These are phyloP conservation scores for Anoplolepis gracilipes DNA, from an alignment of 1,140 invertebrate species.

Conservation along the genomic window DNA sequence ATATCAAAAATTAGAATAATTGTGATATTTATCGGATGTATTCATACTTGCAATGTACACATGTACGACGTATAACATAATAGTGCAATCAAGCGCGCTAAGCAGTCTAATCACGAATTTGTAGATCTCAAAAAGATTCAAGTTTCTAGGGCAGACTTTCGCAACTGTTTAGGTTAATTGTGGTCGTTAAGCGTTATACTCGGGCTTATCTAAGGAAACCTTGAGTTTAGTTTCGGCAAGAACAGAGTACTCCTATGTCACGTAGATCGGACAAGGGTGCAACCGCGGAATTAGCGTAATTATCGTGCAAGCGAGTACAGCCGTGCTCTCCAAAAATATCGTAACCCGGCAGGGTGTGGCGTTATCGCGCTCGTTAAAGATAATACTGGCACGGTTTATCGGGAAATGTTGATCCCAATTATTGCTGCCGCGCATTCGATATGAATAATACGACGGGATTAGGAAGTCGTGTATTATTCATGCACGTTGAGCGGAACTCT, in stretches of 20 bases:
- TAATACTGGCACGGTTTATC: conserved; percentile 63
- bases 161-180: conserved; percentile 73
- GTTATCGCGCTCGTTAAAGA: conserved; percentile 59
- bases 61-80: background rate
- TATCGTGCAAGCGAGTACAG: conserved; percentile 55
- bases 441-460: conserved; percentile 64
- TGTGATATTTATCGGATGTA: conserved; percentile 18
- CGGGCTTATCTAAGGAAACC: conserved; percentile 71
- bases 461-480: conserved; percentile 50
- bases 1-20: conserved; percentile 8
- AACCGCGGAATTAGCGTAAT: conserved; percentile 73
- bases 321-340: conserved; percentile 49
- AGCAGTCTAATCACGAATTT: conserved; percentile 52
- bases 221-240: conserved; percentile 42
- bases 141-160: conserved; percentile 41
- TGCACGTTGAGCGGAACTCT: background rate
- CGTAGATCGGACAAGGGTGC: conserved; percentile 47
- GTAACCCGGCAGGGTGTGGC: background rate
- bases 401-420: conserved; percentile 65
- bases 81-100: background rate
- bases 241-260: conserved; percentile 46
- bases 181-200: conserved; percentile 65
- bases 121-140: conserved; percentile 47
- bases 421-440: conserved; percentile 33
- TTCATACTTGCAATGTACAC: background rate